Evolutionary conservation across 2,113 vertebrate species (phyloP), one percentile per base, ranked within the genome.

Genomic region (Xiphophorus maculatus): DNA sequence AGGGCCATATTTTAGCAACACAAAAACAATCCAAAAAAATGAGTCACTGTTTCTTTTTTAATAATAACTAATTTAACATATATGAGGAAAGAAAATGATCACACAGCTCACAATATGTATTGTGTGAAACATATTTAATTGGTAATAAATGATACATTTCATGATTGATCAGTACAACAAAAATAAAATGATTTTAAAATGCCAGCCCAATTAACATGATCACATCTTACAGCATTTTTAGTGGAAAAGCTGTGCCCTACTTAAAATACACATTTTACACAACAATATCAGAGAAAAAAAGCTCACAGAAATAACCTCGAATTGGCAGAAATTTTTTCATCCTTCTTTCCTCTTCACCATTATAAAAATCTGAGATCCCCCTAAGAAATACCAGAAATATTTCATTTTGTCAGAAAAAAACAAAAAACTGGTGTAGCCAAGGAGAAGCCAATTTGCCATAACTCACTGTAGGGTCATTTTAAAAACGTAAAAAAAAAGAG

Each of bases 381-480:
- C 6, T 30, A 7, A 35, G 12, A 83, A 78, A 76, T 37, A 78
- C 0, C 27, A 35, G 58, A 54, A 66, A 66, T 68, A 60, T 35
- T 42, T 5, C 0, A 58, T 68, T 77, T 30, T 19, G 35, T 71
- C 30, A 63, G 6, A 15, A 19, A 48, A 17, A 48, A 37, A n/a
- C 42, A 22, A 48, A 25, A 32, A 0, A 27, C 8, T 65, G 25
- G 71, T 33, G 15, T 63, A 63, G 51, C 22, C 51, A 10, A 25
- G 22, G 22, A 54, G 51, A 63, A 63, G 68, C 35, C 61, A n/a
- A 19, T 28, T 25, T 22, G 10, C 61, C 4, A 28, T 58, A 17
- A 75, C 13, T 70, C 42, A 62, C 86, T 86, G 42, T 73, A 60
- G 29, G 66, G 25, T 83, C 40, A 79, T 25, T 72, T 5, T 58